Evolutionary conservation across 2,888 invertebrate species (phyloP).

Genomic region (Drosophila borealis): DNA sequence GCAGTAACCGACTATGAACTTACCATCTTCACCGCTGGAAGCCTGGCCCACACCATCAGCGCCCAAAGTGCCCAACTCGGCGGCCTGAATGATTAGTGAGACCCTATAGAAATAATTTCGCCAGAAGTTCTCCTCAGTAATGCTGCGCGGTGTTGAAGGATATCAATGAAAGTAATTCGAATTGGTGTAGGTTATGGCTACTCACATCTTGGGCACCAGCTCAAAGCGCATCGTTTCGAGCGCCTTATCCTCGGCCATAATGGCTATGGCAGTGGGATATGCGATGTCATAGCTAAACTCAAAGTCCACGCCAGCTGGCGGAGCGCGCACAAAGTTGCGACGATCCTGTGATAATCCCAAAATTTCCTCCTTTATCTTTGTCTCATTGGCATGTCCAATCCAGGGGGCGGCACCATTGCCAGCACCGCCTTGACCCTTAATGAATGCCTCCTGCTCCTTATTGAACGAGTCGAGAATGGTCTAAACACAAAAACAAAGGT

Average conservation of each 20-base stretch:
- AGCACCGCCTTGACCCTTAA: constrained; percentile 91
- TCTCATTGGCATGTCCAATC: constrained; percentile 98
- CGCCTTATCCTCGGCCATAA: constrained; percentile 97
- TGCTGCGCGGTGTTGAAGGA: constrained; percentile 86
- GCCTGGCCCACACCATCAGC: constrained; percentile 85
- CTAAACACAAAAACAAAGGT: constrained; percentile 86
- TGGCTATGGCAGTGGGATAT: constrained; percentile 96
- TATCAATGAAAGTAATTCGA: not conserved
- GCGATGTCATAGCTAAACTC: constrained; percentile 97
- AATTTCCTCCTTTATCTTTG: constrained; percentile 97
- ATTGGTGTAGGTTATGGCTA: not conserved
- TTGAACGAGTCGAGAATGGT: constrained; percentile 98
- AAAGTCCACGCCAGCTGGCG: constrained; percentile 97
- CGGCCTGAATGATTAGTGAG: constrained; percentile 98
- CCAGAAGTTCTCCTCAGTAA: constrained; percentile 99
- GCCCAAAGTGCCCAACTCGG: constrained; percentile 87
- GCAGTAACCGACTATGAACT: constrained; percentile 58
- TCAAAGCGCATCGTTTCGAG: constrained; percentile 99
- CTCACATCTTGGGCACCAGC: constrained; percentile 99
- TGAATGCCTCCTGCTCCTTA: constrained; percentile 98
- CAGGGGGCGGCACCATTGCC: constrained; percentile 94
- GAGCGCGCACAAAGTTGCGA: constrained; percentile 98
- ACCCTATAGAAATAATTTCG: constrained; percentile 99
- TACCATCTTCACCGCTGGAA: constrained; percentile 85
- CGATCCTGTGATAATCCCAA: constrained; percentile 98